Evolutionary conservation across 2,888 invertebrate species (phyloP), one percentile per base, ranked within the genome.

Genomic region (Coenonympha glycerion): DNA sequence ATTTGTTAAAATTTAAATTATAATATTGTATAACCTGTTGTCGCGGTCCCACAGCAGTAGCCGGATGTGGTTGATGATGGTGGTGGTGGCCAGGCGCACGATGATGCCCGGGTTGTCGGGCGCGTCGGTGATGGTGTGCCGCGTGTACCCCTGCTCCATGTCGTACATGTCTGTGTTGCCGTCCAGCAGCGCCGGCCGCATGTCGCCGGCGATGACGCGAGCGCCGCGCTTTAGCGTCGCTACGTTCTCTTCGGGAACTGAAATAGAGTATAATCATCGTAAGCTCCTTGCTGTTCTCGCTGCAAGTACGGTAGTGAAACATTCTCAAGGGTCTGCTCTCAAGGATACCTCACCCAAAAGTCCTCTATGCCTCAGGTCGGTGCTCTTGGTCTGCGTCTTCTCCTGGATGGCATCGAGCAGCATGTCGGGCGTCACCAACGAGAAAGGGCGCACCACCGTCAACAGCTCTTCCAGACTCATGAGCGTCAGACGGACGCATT

Each of bases 391-490:
- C 71, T 93, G 92, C 19, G 92, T 95, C 70, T 94, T 92, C 67
- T 94, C 92, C 63, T 95, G 93, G 56, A 99, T 97, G 41, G 98
- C 98, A 84, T 99, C 99, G 13, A 99, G 90, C 63, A 99, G 90
- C 71, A 92, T 91, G 76, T 99, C 97, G 0, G 98, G 92, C 24
- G 94, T 92, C 33, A 99, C 91, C 37, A 98, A 90, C 26, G 92
- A 90, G 34, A 96, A 94, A 0, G 96, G 95, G 30, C 99, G 89
- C 19, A 99, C 98, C 51, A 93, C 92, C 55, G 93, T 93, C 61
- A 99, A 87, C 57, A 99, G 87, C 73, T 98, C 97, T 55, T 93
- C 92, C 28, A 97, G 89, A 53, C 91, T 91, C 92, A 99, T 96
- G 52, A 99, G 88, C 2, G 96, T 94, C 59, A 99, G 87, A 16